A percentile compares a stretch with the other conserved stretches of the same genome.
These are phyloP conservation scores for Baryphthengus martii DNA, from an alignment of 2,113 vertebrate genomes.

Conservation along the genomic window DNA sequence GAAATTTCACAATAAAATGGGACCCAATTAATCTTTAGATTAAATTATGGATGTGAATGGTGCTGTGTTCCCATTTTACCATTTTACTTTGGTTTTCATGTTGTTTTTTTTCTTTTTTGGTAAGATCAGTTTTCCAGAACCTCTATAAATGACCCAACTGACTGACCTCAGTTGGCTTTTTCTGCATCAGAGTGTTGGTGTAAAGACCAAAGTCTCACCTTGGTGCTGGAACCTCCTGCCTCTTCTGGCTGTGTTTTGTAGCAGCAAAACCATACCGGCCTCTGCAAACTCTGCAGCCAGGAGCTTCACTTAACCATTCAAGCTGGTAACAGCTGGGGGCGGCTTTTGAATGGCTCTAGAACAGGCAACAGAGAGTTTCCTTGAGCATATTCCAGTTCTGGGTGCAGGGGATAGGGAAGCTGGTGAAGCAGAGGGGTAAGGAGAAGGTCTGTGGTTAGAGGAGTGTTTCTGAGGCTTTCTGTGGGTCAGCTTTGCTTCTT, in stretches of 20 bases:
- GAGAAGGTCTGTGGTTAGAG: background rate
- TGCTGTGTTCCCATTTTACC: background rate
- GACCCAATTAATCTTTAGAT: background rate
- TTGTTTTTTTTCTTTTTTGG: background rate
- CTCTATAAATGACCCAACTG: background rate
- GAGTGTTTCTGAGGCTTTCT: background rate
- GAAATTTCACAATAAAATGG: background rate
- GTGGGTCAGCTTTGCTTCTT: background rate
- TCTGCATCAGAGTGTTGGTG: accelerated
- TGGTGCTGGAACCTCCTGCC: background rate
- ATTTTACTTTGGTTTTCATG: background rate
- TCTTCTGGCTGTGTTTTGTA: background rate
- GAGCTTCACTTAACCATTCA: background rate
- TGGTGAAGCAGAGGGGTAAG: background rate
- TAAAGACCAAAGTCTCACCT: background rate
- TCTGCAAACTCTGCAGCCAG: background rate
- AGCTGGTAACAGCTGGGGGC: accelerated
- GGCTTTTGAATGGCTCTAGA: background rate
- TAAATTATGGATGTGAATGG: background rate
- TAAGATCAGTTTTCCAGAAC: background rate
- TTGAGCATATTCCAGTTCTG: accelerated
- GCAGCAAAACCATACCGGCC: background rate
- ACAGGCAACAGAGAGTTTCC: background rate
- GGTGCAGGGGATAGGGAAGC: background rate
- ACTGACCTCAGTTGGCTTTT: background rate